phyloP scores from a whole-genome alignment of 2,113 vertebrate genomes.

The Cephalopholis sonnerati region DNA sequence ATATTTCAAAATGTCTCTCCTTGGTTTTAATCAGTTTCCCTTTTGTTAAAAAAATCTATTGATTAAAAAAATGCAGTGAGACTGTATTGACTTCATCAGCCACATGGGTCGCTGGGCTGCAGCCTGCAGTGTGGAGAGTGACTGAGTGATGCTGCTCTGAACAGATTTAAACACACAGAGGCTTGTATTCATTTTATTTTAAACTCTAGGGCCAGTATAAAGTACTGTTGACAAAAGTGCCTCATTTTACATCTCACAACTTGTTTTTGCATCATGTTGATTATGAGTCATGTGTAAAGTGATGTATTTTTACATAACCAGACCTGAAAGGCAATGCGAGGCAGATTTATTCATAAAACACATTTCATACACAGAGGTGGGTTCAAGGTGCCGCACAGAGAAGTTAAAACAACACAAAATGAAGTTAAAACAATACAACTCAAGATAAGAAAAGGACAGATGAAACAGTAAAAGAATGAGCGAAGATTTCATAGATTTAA shows the following conservation, averaged over 20 bases:
- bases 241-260: neutral
- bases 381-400: too few species aligned
- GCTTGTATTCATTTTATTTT: neutral
- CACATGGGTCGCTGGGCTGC: neutral
- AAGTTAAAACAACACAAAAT: too few species aligned
- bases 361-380: too few species aligned
- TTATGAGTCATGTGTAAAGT: neutral
- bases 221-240: neutral
- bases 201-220: neutral
- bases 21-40: neutral
- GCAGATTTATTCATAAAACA: too few species aligned
- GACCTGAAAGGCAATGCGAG: neutral
- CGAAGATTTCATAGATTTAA: too few species aligned
- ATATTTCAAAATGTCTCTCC: neutral
- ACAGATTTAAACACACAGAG: neutral
- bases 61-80: too few species aligned
- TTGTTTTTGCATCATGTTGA: neutral
- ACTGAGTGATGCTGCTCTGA: neutral
- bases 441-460: too few species aligned
- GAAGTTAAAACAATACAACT: too few species aligned
- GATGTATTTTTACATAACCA: neutral
- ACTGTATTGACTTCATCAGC: neutral
- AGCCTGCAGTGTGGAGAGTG: neutral
- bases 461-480: too few species aligned
- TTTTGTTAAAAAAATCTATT: neutral